A percentile compares a stretch with the other conserved stretches of the same genome.
Conservation (phyloP, 2,113 vertebrate genomes). For the Todiramphus chloris region DNA sequence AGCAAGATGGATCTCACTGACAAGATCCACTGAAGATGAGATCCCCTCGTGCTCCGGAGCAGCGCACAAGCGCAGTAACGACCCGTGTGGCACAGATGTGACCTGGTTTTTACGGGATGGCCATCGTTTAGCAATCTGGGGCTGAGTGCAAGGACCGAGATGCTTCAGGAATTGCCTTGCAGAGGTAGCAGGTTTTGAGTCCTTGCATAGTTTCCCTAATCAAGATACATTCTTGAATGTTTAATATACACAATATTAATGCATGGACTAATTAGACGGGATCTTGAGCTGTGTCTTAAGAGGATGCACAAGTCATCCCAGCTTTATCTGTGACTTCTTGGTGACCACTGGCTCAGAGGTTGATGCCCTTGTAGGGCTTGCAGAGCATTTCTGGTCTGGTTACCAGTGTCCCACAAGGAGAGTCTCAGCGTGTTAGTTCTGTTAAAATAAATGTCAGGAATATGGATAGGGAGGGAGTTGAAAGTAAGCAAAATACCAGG, state of each 20-base stretch:
- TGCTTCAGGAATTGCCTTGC: not conserved
- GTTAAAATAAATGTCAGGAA: not conserved
- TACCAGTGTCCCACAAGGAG: not conserved
- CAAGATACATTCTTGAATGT: not conserved
- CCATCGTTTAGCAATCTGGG: not conserved
- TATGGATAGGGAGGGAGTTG: not conserved
- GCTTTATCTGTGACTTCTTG: not conserved
- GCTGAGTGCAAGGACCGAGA: not conserved
- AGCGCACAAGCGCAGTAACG: not conserved
- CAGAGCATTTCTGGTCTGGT: not conserved
- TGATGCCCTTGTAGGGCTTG: not conserved
- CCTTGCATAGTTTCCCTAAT: not conserved
- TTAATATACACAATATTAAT: not conserved
- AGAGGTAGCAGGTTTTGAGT: not conserved
- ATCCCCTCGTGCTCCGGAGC: not conserved
- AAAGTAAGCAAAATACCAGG: not conserved
- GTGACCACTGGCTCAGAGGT: not conserved
- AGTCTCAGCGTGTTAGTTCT: not conserved
- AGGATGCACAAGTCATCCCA: not conserved
- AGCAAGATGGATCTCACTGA: not conserved
- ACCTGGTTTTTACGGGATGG: not conserved
- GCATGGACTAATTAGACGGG: not conserved
- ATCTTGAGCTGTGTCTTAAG: not conserved
- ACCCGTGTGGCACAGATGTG: not conserved
- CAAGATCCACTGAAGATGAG: not conserved